Evolutionary conservation across 1,140 invertebrate species (phyloP).

Genomic region (Augochlora pura): DNA sequence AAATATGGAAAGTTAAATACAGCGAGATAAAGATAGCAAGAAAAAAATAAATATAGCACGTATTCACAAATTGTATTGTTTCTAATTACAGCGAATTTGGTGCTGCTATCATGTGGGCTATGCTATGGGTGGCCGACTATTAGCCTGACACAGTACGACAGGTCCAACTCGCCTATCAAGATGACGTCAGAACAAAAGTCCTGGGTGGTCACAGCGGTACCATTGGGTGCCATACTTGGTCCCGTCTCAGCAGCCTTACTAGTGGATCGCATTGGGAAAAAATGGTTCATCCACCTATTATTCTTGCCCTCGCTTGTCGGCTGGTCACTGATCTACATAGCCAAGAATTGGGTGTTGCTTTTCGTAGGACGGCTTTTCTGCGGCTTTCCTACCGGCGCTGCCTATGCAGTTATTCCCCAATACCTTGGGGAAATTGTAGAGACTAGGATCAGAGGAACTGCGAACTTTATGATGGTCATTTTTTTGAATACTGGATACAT

Average conservation of each 20-base stretch:
- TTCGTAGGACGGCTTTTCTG: conserved; percentile 80
- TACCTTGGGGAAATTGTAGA: conserved; percentile 84
- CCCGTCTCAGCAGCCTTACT: conserved; percentile 59
- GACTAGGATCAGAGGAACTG: conserved; percentile 83
- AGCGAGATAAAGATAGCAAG: no score
- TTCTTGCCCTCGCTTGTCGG: conserved; percentile 82
- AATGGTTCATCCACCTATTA: conserved; percentile 82
- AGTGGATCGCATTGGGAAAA: conserved; percentile 82
- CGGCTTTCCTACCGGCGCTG: conserved; percentile 84
- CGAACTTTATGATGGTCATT: conserved; percentile 83
- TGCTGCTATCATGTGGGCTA: background rate
- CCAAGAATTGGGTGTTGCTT: conserved; percentile 74
- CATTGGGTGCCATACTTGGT: conserved; percentile 65
- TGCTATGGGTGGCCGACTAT: background rate
- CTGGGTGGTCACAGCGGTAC: background rate
- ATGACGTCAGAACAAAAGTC: background rate
- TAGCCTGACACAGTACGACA: background rate
- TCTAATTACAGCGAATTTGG: conserved; percentile 26
- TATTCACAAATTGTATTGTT: background rate
- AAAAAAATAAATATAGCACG: no score
- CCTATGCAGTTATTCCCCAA: conserved; percentile 83
- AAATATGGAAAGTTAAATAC: no score
- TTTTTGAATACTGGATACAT: conserved; percentile 80
- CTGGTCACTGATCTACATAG: conserved; percentile 82
- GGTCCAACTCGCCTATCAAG: background rate